Conservation (phyloP, 2,797 vertebrate genomes). For the Gymnodraco acuticeps region DNA sequence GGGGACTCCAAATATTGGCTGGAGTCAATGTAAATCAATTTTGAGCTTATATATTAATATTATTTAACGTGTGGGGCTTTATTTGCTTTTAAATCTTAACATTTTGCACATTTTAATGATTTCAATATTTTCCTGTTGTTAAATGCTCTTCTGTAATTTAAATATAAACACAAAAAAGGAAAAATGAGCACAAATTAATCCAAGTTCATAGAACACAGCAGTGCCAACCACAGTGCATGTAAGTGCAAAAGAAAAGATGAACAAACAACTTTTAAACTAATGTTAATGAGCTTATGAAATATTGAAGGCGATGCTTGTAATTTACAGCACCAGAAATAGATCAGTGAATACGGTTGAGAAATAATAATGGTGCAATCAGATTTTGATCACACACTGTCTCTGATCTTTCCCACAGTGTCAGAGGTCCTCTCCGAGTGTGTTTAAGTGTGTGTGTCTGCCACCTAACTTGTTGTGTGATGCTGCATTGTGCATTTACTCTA, state of each 20-base stretch:
- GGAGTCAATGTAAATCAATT: neutral
- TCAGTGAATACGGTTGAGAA: slow-evolving; percentile 19
- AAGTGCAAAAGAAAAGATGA: slow-evolving; percentile 36
- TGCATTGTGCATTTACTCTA: neutral
- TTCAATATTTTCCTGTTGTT: neutral
- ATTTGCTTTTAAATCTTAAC: slow-evolving; percentile 5
- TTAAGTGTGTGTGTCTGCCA: neutral
- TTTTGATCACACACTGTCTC: neutral
- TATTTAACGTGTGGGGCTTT: neutral
- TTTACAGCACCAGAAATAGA: slow-evolving; percentile 9
- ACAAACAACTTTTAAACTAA: slow-evolving; percentile 29
- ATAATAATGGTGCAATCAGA: slow-evolving; percentile 4
- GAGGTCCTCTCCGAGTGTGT: slow-evolving; percentile 10
- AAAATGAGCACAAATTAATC: slow-evolving; percentile 24
- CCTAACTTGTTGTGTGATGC: neutral
- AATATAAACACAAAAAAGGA: slow-evolving; percentile 22
- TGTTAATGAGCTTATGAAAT: slow-evolving; percentile 54
- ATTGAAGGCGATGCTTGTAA: slow-evolving; percentile 43
- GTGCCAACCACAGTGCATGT: slow-evolving; percentile 1
- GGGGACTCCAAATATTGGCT: slow-evolving; percentile 9
- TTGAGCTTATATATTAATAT: neutral
- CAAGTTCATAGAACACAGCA: slow-evolving; percentile 14
- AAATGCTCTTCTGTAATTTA: neutral
- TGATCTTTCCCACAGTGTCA: neutral
- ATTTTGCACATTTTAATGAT: neutral